Evolutionary conservation across 2,888 invertebrate species (phyloP), one percentile per base, ranked within the genome.

Genomic region (Sipha maydis): DNA sequence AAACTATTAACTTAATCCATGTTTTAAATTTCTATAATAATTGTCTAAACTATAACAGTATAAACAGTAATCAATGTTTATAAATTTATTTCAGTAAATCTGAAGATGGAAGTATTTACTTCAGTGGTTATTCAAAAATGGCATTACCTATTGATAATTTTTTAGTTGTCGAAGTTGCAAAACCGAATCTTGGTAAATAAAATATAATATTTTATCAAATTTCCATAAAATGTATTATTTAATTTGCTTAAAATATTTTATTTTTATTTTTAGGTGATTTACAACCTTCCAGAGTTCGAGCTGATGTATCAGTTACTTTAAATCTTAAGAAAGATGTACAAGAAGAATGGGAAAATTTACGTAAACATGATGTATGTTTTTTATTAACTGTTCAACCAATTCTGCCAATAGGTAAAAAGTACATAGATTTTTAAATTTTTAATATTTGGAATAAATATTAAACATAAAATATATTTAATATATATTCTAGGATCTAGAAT

Each of bases 91-190:
- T 9, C 91, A 96, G 96, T 96, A 94, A 94, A 92, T 93, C 97
- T 0, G 99, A 98, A 93, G 97, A 98, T 91, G 95, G 94, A 0
- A 94, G 94, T 85, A 95, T 96, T 0, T 96, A 96, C 91, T 99
- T 98, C 93, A 98, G 98, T 25, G 99, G 99, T 3, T 99, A 99
- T 99, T 99, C 99, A 0, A 94, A 99, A 90, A 99, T 99, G 99
- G 99, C 99, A 0, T 96, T 98, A 91, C 97, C 98, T 0, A 96
- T 99, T 89, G 94, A 95, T 17, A 95, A 95, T 89, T 99, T 99
- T 92, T 96, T 96, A 4, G 97, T 99, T 1, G 97, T 99, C 0
- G 99, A 99, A 93, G 98, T 98, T 17, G 95, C 97, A 0, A 97
- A 97, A 91, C 97, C 97, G 0, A 96, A 97, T 91, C 96, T 97